Conservation (phyloP, 2,888 invertebrate genomes). For the Nomada hirtipes region DNA sequence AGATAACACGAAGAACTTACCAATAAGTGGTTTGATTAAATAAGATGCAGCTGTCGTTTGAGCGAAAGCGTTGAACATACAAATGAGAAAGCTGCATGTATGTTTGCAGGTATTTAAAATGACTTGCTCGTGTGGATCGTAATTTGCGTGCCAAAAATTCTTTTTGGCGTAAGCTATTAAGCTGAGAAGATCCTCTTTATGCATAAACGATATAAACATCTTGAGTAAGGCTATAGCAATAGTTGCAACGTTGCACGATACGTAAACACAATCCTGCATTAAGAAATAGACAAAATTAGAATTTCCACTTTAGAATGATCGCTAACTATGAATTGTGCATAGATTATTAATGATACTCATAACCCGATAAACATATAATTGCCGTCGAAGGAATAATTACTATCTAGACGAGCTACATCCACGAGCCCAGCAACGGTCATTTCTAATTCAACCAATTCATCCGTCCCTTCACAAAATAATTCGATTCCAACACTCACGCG, state of each 20-base stretch:
- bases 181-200: slow-evolving; percentile 43
- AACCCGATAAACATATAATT: no score
- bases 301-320: no score
- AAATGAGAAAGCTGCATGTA: slow-evolving; percentile 30
- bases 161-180: slow-evolving; percentile 45
- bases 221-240: slow-evolving; percentile 61
- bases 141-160: slow-evolving; percentile 54
- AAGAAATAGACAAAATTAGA: not conserved
- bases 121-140: slow-evolving; percentile 26
- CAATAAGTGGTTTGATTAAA: slow-evolving; percentile 23
- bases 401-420: no score
- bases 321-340: no score
- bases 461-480: no score
- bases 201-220: slow-evolving; percentile 45
- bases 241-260: slow-evolving; percentile 53
- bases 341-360: no score
- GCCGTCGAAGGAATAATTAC: no score
- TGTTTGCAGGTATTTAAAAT: slow-evolving; percentile 19
- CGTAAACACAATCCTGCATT: slow-evolving; percentile 64
- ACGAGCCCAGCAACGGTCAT: no score
- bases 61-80: slow-evolving; percentile 40
- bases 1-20: slow-evolving; percentile 16
- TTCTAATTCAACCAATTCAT: no score
- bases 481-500: slow-evolving; percentile 58
- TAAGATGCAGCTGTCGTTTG: slow-evolving; percentile 33